Conservation (phyloP, 2,113 vertebrate species). For the Oenanthe oenanthe region DNA sequence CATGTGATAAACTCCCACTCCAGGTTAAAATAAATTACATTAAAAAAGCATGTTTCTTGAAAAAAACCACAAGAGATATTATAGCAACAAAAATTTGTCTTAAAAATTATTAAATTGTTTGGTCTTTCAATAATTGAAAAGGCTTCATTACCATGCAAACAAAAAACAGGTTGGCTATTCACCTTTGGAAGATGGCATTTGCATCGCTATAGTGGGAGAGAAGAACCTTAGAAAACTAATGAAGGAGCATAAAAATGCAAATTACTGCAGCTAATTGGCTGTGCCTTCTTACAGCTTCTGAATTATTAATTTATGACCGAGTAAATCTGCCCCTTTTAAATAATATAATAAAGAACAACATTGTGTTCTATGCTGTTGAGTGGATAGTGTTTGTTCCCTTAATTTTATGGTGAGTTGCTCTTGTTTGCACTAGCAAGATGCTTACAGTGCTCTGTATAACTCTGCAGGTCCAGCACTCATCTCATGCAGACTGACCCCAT, state of each 20-base stretch:
- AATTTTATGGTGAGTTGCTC: slow-evolving; percentile 44
- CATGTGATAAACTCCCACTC: neutral
- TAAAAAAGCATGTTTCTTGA: neutral
- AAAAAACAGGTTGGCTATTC: slow-evolving; percentile 62
- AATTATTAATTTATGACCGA: slow-evolving; percentile 78
- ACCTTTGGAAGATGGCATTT: slow-evolving; percentile 72
- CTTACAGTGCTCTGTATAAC: neutral
- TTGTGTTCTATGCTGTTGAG: neutral
- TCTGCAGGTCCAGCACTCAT: neutral
- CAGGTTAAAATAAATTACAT: slow-evolving; percentile 17
- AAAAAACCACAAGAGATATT: neutral
- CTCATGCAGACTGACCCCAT: neutral
- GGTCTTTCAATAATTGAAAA: slow-evolving; percentile 71
- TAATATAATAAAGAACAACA: slow-evolving; percentile 67
- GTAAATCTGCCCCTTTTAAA: slow-evolving; percentile 70
- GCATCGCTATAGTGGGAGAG: slow-evolving; percentile 55
- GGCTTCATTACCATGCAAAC: slow-evolving; percentile 67
- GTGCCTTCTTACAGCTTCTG: slow-evolving; percentile 68
- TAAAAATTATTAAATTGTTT: slow-evolving; percentile 64
- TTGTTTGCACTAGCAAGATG: slow-evolving; percentile 23
- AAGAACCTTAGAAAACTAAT: slow-evolving; percentile 70
- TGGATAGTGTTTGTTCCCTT: slow-evolving; percentile 46
- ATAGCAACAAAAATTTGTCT: slow-evolving; percentile 33
- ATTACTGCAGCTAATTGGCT: slow-evolving; percentile 76
- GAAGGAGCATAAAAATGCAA: slow-evolving; percentile 78